A percentile compares a stretch with the other conserved stretches of the same genome.
Evolutionary conservation across 2,113 vertebrate species (phyloP).

Genomic region (Stomatorhinus ivindoensis): DNA sequence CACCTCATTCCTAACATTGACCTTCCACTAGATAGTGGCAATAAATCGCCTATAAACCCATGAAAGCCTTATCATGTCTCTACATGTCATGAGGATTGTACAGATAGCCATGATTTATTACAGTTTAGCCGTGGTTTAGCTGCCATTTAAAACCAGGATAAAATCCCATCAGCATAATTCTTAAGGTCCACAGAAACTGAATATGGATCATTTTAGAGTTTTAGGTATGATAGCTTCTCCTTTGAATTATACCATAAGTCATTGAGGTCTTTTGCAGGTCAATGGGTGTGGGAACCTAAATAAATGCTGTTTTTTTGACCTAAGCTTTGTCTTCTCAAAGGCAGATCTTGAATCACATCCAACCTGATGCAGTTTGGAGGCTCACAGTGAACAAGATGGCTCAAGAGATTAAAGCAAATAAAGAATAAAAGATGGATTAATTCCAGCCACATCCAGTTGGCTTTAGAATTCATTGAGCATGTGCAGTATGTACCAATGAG

Average conservation of each 20-base stretch:
- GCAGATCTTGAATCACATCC: slow-evolving; percentile 21
- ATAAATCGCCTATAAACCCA: background rate
- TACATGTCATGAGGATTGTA: background rate
- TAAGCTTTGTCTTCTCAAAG: background rate
- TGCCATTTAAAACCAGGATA: background rate
- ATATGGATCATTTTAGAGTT: background rate
- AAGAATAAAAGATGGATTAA: slow-evolving; percentile 44
- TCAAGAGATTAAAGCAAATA: slow-evolving; percentile 31
- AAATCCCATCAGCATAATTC: background rate
- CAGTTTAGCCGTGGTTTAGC: background rate
- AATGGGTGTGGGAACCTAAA: background rate
- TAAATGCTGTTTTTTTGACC: background rate
- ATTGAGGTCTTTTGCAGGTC: background rate
- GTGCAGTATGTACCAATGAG: slow-evolving; percentile 38
- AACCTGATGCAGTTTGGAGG: slow-evolving; percentile 18
- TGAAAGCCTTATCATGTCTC: background rate
- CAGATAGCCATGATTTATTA: background rate
- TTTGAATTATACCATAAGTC: background rate
- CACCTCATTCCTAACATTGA: background rate
- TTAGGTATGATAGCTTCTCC: background rate
- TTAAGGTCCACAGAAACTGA: background rate
- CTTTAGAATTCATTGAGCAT: slow-evolving; percentile 41
- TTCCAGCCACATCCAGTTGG: slow-evolving; percentile 40
- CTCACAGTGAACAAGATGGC: background rate
- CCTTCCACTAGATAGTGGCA: background rate